Base-by-base conservation (phyloP, 2,113 vertebrate genomes). In the Calyptomena viridis region DNA sequence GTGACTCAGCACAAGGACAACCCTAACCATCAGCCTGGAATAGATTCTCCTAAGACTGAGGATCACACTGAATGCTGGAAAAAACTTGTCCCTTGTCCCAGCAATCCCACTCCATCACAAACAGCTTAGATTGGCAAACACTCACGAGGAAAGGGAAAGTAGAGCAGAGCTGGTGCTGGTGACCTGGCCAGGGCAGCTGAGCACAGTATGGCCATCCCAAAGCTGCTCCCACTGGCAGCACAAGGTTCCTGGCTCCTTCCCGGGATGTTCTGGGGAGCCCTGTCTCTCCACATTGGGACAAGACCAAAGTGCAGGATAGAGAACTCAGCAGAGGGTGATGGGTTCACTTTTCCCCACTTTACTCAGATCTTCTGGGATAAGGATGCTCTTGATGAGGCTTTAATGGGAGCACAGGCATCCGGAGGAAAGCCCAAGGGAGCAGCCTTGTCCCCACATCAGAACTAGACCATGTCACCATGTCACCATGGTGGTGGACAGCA, bases 191-290 rank as follows among this genome's bases (percentile, higher is more conserved):
- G 53, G 72, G 56, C 56, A 63, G 62, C 79, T 53, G 47, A n/a
- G 33, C 4, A 28, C 31, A 84, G 28, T 0, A 0, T 22, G 46
- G 44, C 18, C 22, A 11, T 50, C 9, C 58, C 2, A 6, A 55
- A 39, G 39, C 68, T 76, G 39, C 31, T 78, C 24, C 47, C 0
- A 0, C 53, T 75, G 35, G 44, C 1, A 2, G 37, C 30, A 47
- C 4, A 13, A 52, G 23, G 5, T 4, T 28, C 44, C 31, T 3
- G 5, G 20, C 17, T 27, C 13, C 16, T 86, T 63, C 47, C 49
- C 0, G 2, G 49, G 22, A 5, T 69, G 46, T 18, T 59, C 42
- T 49, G 33, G 33, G 23, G 33, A 88, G 35, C 25, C n/a, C n/a
- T 69, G 72, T 42, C 30, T 60, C 16, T 73, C 42, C 42, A 53